Conservation (phyloP, 2,113 vertebrate species). For the Rallus limicola region DNA sequence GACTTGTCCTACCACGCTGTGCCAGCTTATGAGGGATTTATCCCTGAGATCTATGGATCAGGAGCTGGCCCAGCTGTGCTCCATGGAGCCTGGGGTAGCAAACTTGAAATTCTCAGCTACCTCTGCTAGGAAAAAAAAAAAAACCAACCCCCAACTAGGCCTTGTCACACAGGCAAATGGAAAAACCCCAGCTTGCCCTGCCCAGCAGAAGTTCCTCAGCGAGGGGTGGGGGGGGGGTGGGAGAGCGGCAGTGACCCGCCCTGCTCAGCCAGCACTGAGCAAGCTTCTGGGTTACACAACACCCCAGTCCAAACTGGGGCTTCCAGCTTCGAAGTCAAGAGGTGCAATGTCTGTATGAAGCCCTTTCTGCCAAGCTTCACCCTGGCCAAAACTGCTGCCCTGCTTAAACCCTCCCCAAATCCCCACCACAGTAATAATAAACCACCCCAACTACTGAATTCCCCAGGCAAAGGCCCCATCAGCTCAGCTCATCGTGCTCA, state of each 20-base stretch:
- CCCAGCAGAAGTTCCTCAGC: background rate
- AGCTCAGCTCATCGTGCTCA: background rate
- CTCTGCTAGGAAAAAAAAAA: no score
- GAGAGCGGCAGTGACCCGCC: background rate
- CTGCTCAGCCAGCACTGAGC: background rate
- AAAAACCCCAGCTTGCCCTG: background rate
- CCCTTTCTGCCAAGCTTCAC: fast-evolving
- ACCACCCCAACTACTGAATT: background rate
- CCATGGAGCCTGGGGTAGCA: background rate
- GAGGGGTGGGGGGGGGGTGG: no score
- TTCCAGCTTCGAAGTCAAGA: background rate
- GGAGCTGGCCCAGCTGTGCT: background rate
- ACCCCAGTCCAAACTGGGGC: background rate
- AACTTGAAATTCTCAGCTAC: background rate
- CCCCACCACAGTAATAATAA: background rate
- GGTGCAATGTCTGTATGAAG: fast-evolving
- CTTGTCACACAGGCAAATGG: background rate
- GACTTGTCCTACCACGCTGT: background rate
- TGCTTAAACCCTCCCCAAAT: background rate
- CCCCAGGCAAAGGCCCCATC: fast-evolving
- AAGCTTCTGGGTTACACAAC: background rate
- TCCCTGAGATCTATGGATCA: background rate
- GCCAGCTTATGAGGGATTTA: background rate
- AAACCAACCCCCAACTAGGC: background rate
- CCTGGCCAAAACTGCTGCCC: background rate